Evolutionary conservation across 1,140 invertebrate species (phyloP).

Genomic region (Ruditapes philippinarum): DNA sequence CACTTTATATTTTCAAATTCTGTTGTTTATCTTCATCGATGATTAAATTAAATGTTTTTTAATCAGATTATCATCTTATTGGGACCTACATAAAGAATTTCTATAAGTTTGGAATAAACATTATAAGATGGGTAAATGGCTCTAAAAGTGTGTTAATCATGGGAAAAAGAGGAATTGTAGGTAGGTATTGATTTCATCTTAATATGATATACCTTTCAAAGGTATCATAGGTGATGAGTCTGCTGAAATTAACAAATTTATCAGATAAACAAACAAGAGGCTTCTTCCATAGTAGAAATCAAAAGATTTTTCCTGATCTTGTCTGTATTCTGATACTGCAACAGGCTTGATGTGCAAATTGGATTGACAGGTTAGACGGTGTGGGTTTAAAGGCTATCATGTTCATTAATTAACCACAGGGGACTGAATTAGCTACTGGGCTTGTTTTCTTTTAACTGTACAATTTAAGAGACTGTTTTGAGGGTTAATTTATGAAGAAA

Average conservation of each 20-base stretch:
- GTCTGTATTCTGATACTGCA: background rate
- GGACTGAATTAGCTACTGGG: background rate
- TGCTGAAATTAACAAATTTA: background rate
- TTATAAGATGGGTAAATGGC: too few species aligned
- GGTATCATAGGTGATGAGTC: background rate
- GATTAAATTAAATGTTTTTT: too few species aligned
- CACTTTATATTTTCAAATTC: too few species aligned
- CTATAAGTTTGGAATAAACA: too few species aligned
- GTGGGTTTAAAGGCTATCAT: slow-evolving; percentile 23
- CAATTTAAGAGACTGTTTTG: too few species aligned
- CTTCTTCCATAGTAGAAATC: background rate
- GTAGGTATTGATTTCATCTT: too few species aligned
- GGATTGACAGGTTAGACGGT: background rate
- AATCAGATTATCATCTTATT: too few species aligned
- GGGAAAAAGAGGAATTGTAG: too few species aligned
- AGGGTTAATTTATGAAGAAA: slow-evolving; percentile 16
- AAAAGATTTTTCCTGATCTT: background rate
- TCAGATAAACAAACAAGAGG: slow-evolving; percentile 6
- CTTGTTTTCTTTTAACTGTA: slow-evolving; percentile 35
- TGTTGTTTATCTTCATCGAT: too few species aligned
- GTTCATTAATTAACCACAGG: slow-evolving; percentile 33
- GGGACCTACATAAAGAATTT: too few species aligned
- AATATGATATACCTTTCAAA: background rate
- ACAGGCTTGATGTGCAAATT: slow-evolving; percentile 15
- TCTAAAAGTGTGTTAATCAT: too few species aligned